phyloP scores from a whole-genome alignment of 1,140 invertebrate species.

The Pissodes strobi region DNA sequence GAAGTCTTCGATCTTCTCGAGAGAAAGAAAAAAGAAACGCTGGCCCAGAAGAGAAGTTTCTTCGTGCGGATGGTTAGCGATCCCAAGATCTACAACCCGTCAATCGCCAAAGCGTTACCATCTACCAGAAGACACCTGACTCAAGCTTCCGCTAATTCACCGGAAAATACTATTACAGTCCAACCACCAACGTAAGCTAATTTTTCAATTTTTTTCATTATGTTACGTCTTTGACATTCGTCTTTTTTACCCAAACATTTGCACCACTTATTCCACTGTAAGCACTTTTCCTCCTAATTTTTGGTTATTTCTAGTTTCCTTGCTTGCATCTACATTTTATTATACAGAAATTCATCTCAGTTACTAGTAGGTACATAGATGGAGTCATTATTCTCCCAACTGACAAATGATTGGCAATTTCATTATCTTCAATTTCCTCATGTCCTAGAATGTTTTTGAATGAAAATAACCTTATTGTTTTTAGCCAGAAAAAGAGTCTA shows the following conservation, averaged over 20 bases:
- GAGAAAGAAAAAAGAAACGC: slow-evolving; percentile 71
- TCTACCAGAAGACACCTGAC: slow-evolving; percentile 59
- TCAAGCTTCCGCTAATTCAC: slow-evolving; percentile 53
- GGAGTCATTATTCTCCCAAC: no score
- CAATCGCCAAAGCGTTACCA: slow-evolving; percentile 73
- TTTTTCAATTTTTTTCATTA: slow-evolving; percentile 1
- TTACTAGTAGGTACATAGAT: no score
- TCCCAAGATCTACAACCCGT: slow-evolving; percentile 94
- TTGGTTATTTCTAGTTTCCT: no score
- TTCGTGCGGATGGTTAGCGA: slow-evolving; percentile 97
- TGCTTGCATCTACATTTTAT: no score
- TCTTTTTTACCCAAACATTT: neutral
- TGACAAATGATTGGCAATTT: no score
- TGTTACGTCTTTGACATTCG: neutral
- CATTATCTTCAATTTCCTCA: no score
- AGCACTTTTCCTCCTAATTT: no score
- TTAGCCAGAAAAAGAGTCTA: no score
- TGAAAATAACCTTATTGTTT: no score
- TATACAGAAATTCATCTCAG: no score
- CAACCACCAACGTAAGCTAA: slow-evolving; percentile 56
- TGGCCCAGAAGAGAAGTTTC: slow-evolving; percentile 89
- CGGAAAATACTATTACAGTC: slow-evolving; percentile 55
- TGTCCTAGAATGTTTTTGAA: no score
- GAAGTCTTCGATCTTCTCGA: slow-evolving; percentile 69
- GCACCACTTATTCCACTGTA: neutral